Evolutionary conservation across 2,797 vertebrate genomes (phyloP), one percentile per base, ranked within the genome.

Genomic region (Tachyglossus aculeatus): DNA sequence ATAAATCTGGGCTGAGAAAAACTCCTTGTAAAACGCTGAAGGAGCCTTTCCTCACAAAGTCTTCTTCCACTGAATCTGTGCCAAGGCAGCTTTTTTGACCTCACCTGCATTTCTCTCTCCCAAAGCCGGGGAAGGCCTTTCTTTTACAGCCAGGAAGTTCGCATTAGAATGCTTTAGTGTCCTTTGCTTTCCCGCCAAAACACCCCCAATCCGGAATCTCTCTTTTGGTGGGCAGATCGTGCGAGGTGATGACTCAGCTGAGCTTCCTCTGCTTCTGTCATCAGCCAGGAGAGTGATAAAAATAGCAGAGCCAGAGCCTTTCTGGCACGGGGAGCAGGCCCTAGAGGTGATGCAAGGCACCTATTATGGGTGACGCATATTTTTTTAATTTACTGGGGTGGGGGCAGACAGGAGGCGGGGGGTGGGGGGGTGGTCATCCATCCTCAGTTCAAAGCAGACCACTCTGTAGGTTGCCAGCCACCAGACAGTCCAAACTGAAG

Each of bases 141-240:
- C n/a, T n/a, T n/a, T 71, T 71, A 65, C 79, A 85, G 64, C 85
- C 73, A 86, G 84, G 82, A 86, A 84, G 51, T 47, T 60, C 77
- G 50, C 33, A 65, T 64, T 73, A 71, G 79, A 73, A 84, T 33
- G 27, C 19, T 38, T 27, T 0, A 0, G 40, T 75, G 84, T 88
- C 82, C 78, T 82, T 80, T 83, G 74, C 81, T 83, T 3, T 36
- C 45, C 32, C 45, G 24, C n/a, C 27, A 19, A 31, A 40, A 14
- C 3, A 8, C 53, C 16, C 5, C 59, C 72, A 78, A 86, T 79
- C 74, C 71, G 64, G 25, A 77, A 52, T 54, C 13, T 19, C 41
- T 43, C 57, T 73, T 55, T 77, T 60, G 67, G 61, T 75, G 80
- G 85, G 77, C 71, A 51, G 59, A 81, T 67, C 31, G 0, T 72